Evolutionary conservation across 2,888 invertebrate species (phyloP), one percentile per base, ranked within the genome.

Genomic region (Seladonia tumulorum): DNA sequence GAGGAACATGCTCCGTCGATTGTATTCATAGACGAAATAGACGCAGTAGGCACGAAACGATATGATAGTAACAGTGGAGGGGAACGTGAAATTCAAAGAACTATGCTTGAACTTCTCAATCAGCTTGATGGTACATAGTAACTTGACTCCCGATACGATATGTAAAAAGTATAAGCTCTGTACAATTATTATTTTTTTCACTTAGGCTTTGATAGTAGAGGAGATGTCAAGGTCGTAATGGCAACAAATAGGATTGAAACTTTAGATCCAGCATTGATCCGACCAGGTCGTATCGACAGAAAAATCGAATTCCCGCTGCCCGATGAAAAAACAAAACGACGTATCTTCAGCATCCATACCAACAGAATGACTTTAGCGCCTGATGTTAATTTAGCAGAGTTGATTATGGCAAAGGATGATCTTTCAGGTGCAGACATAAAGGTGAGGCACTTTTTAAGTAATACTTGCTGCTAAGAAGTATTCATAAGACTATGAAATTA

Each of bases 61-160:
- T 99, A 99, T 95, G 99, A 99, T 94, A 99, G 99, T 0, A 99
- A 99, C 95, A 99, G 99, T 77, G 99, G 99, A 63, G 99, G 99
- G 83, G 99, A 99, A 95, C 97, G 99, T 88, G 99, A 99, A 96
- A 99, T 99, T 95, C 99, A 99, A 95, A 97, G 99, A 95, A 99
- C 99, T 83, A 99, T 99, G 99, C 97, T 99, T 95, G 99, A 99
- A 95, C 96, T 99, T 83, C 96, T 99, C 22, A 99, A 99, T 96
- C 99, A 99, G 95, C 96, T 99, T 76, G 99, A 99, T 96, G 99
- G 99, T 82, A 99, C 16, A 57, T 35, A 79, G 99, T 95, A 99
- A 77, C 77, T 66, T 70, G 16, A 99, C 96, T 99, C 81, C 94
- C 94, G 93, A 89, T 73, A 71, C 8, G 72, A 79, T 39, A 76